phyloP scores from a whole-genome alignment of 2,888 invertebrate species.

The Andricus curvator region DNA sequence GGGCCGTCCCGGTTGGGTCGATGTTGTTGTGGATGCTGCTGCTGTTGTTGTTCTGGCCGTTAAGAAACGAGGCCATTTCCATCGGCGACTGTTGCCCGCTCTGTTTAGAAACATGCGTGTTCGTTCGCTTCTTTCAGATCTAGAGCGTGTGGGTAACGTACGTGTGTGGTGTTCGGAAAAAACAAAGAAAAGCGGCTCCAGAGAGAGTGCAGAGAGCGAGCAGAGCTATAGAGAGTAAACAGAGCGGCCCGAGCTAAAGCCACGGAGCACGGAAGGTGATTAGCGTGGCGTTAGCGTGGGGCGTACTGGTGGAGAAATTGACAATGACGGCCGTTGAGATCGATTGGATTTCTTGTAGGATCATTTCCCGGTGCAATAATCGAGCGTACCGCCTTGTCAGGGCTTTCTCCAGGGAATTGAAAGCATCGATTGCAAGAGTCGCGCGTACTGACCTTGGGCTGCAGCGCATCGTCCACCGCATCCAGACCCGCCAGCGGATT shows the following conservation, averaged over 20 bases:
- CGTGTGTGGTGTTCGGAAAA: slow-evolving; percentile 71
- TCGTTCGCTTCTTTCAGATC: slow-evolving; percentile 78
- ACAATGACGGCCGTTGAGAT: slow-evolving; percentile 43
- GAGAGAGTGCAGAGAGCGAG: slow-evolving; percentile 58
- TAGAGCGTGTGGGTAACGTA: slow-evolving; percentile 76
- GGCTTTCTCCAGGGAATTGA: slow-evolving; percentile 41
- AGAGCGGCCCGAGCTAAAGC: slow-evolving; percentile 43
- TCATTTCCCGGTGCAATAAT: slow-evolving; percentile 32
- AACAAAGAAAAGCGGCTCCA: slow-evolving; percentile 62
- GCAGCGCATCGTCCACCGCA: slow-evolving; percentile 82
- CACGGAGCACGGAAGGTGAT: slow-evolving; percentile 37
- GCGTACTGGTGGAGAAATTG: slow-evolving; percentile 44
- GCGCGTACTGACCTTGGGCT: slow-evolving; percentile 75
- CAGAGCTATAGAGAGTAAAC: slow-evolving; percentile 48
- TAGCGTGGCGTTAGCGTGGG: slow-evolving; percentile 39
- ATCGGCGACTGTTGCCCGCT: slow-evolving; percentile 76
- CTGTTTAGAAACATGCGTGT: slow-evolving; percentile 78
- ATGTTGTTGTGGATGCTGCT: slow-evolving; percentile 70
- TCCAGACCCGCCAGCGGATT: slow-evolving; percentile 86
- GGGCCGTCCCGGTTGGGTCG: slow-evolving; percentile 64
- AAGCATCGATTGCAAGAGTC: slow-evolving; percentile 40
- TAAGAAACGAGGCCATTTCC: slow-evolving; percentile 78
- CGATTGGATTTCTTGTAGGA: slow-evolving; percentile 34
- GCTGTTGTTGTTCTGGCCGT: slow-evolving; percentile 77
- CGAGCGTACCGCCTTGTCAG: slow-evolving; percentile 35